Evolutionary conservation across 2,888 invertebrate species (phyloP).

Genomic region (Pharmacophagus antenor): DNA sequence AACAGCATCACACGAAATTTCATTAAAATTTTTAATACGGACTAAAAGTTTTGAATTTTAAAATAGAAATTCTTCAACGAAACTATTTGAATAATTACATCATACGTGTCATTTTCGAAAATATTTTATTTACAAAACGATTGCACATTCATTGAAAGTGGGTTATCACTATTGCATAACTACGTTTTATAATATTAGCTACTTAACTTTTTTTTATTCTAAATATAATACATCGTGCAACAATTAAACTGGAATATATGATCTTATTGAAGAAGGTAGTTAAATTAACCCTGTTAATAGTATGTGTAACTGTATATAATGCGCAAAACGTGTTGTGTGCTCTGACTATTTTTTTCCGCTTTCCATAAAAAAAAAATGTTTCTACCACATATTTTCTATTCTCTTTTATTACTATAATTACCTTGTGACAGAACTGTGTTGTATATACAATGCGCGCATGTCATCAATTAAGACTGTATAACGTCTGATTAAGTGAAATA

Average conservation of each 20-base stretch:
- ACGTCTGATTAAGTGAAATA: too few species aligned
- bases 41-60: neutral
- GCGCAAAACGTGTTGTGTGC: too few species aligned
- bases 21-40: neutral
- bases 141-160: constrained; percentile 9
- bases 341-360: too few species aligned
- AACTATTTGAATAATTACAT: neutral
- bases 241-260: neutral
- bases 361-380: too few species aligned
- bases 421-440: too few species aligned
- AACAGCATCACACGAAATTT: too few species aligned
- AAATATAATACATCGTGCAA: neutral
- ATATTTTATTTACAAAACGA: constrained; percentile 10
- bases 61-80: neutral
- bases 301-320: too few species aligned
- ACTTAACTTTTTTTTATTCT: neutral
- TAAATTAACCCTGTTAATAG: neutral
- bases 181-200: neutral
- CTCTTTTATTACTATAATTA: too few species aligned
- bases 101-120: constrained; percentile 15
- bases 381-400: too few species aligned
- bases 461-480: too few species aligned
- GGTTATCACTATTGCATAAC: constrained; percentile 13
- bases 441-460: too few species aligned
- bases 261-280: neutral